Evolutionary conservation across 2,113 vertebrate genomes (phyloP).

Genomic region (Neodon shergylaensis): DNA sequence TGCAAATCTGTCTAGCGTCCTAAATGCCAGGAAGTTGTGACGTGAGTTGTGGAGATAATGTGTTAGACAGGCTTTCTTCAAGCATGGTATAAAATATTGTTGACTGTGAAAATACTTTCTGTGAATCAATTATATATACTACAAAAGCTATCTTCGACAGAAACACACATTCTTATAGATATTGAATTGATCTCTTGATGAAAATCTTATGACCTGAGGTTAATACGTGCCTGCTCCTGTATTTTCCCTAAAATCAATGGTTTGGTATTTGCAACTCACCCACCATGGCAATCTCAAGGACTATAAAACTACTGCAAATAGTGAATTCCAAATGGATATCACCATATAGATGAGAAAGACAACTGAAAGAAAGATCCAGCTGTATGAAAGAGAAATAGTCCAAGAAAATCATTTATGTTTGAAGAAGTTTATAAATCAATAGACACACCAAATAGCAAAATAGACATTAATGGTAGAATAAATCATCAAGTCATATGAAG

Average conservation of each 20-base stretch:
- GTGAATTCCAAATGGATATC: not conserved
- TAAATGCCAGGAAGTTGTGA: not conserved
- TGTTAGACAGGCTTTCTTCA: not conserved
- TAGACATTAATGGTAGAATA: not conserved
- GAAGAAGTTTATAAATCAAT: slow-evolving; percentile 29
- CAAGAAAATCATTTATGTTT: not conserved
- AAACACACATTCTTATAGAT: not conserved
- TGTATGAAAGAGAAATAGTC: not conserved
- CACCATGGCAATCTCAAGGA: not conserved
- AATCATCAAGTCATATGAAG: not conserved
- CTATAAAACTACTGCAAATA: slow-evolving; percentile 16
- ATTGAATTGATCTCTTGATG: not conserved
- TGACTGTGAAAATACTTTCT: not conserved
- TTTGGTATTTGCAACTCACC: slow-evolving; percentile 7
- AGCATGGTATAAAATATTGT: not conserved
- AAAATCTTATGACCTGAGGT: not conserved
- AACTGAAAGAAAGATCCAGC: not conserved
- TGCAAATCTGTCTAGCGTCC: not conserved
- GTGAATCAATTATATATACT: not conserved
- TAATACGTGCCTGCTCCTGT: not conserved
- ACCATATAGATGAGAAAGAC: not conserved
- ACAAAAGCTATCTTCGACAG: not conserved
- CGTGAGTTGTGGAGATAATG: not conserved
- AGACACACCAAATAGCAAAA: not conserved
- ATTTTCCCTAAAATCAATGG: not conserved